Evolutionary conservation across 1,140 invertebrate genomes (phyloP).

Genomic region (Hypothenemus hampei): DNA sequence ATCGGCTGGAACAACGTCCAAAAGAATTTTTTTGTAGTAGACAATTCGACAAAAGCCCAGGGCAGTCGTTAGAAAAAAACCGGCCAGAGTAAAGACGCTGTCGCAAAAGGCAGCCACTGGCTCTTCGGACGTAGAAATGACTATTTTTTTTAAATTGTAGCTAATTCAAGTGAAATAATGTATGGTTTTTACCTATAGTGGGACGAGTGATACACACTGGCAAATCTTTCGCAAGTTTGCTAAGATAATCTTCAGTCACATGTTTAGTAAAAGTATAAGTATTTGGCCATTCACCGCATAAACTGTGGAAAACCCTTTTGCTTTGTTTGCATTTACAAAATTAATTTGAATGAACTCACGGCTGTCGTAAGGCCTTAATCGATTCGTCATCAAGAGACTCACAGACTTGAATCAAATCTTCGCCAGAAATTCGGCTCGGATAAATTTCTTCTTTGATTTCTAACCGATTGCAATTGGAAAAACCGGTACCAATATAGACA

Average conservation of each 20-base stretch:
- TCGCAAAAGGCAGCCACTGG: conserved; percentile 71
- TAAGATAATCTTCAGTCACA: conserved; percentile 56
- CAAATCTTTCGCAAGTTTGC: conserved; percentile 49
- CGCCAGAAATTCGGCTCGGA: conserved; percentile 44
- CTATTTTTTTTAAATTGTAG: no score
- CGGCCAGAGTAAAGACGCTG: conserved; percentile 73
- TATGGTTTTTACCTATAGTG: conserved; percentile 50
- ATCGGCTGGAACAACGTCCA: conserved; percentile 77
- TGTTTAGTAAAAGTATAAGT: conserved; percentile 59
- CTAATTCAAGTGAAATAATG: not conserved
- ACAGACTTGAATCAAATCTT: conserved; percentile 45
- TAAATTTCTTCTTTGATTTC: conserved; percentile 50
- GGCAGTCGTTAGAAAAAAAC: conserved; percentile 50
- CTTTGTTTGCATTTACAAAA: no score
- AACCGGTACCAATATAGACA: conserved; percentile 57
- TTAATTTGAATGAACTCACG: not conserved
- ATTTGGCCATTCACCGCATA: conserved; percentile 54
- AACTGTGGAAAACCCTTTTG: conserved; percentile 28
- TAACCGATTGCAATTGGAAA: conserved; percentile 52
- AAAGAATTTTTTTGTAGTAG: conserved; percentile 51
- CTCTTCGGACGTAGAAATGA: conserved; percentile 69
- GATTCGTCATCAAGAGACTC: conserved; percentile 42
- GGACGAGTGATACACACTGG: conserved; percentile 57
- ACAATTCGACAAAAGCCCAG: conserved; percentile 64
- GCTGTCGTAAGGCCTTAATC: conserved; percentile 39